phyloP scores from a whole-genome alignment of 2,797 vertebrate genomes.

The Onychomys leucogaster region DNA sequence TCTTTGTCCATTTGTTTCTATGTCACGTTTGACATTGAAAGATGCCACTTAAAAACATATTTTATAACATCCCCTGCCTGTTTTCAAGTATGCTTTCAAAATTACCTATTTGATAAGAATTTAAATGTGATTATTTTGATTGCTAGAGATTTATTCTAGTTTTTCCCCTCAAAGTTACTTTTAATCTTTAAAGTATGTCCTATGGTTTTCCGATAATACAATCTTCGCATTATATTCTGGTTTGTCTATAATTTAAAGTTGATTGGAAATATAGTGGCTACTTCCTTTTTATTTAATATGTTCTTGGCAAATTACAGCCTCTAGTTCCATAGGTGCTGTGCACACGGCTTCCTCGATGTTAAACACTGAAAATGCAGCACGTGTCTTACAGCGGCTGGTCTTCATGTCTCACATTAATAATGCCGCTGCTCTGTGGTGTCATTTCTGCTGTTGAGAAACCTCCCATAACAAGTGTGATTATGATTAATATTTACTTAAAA shows the following conservation, averaged over 20 bases:
- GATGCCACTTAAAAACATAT: not conserved
- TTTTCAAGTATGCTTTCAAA: conserved; percentile 31
- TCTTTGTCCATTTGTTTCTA: not conserved
- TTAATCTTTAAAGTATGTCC: conserved; percentile 1
- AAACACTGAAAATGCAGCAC: not conserved
- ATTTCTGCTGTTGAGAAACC: conserved; percentile 9
- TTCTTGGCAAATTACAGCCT: conserved; percentile 16
- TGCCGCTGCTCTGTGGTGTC: not conserved
- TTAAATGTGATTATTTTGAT: conserved; percentile 5
- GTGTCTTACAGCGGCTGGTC: not conserved
- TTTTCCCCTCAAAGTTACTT: conserved; percentile 14
- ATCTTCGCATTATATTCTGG: conserved; percentile 8
- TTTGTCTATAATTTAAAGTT: conserved; percentile 29
- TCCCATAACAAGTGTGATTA: not conserved
- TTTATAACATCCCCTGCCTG: not conserved
- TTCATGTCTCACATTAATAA: not conserved
- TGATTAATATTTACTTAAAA: conserved; percentile 19
- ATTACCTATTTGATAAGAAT: not conserved
- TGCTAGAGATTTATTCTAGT: not conserved
- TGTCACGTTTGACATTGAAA: conserved; percentile 59
- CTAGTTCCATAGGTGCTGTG: not conserved
- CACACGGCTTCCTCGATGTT: not conserved
- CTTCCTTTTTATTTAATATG: not conserved
- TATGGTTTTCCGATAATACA: conserved; percentile 12
- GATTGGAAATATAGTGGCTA: conserved; percentile 26